phyloP scores from a whole-genome alignment of 2,888 invertebrate species.

The Agrypnus murinus region DNA sequence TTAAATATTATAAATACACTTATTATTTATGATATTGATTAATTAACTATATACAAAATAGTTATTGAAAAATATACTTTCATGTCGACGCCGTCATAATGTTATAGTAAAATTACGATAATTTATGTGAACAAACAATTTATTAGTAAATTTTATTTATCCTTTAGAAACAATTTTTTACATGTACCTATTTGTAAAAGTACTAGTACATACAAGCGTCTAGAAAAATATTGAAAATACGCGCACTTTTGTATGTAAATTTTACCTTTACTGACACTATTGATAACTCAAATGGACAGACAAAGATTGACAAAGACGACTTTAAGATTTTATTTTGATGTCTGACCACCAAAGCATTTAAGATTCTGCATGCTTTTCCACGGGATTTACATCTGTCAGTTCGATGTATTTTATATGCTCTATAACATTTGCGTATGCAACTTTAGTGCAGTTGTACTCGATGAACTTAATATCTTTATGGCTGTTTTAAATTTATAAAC shows the following conservation, averaged over 20 bases:
- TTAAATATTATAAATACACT: too few relatives aligned
- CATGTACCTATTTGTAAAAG: too few relatives aligned
- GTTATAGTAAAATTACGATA: too few relatives aligned
- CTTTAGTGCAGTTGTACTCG: slow-evolving; percentile 14
- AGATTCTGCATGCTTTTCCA: slow-evolving; percentile 33
- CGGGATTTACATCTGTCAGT: slow-evolving; percentile 42
- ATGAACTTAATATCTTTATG: slow-evolving; percentile 19
- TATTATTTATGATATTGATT: too few relatives aligned
- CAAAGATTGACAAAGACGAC: slow-evolving; percentile 58
- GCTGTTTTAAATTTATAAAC: slow-evolving; percentile 27
- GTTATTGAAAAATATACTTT: too few relatives aligned
- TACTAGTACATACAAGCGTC: too few relatives aligned
- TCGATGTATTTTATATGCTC: slow-evolving; percentile 21
- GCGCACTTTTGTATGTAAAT: slow-evolving; percentile 58
- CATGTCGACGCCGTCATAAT: too few relatives aligned
- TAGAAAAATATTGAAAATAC: slow-evolving; percentile 36
- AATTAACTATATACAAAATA: too few relatives aligned
- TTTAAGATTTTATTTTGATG: slow-evolving; percentile 59
- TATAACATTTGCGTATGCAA: slow-evolving; percentile 32
- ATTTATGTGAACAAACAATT: too few relatives aligned
- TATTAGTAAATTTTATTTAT: too few relatives aligned
- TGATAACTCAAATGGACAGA: slow-evolving; percentile 56
- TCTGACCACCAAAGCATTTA: slow-evolving; percentile 58
- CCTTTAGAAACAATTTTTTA: too few relatives aligned
- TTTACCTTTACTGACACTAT: slow-evolving; percentile 52